phyloP scores from a whole-genome alignment of 2,888 invertebrate species.

The Parnassius orleans region DNA sequence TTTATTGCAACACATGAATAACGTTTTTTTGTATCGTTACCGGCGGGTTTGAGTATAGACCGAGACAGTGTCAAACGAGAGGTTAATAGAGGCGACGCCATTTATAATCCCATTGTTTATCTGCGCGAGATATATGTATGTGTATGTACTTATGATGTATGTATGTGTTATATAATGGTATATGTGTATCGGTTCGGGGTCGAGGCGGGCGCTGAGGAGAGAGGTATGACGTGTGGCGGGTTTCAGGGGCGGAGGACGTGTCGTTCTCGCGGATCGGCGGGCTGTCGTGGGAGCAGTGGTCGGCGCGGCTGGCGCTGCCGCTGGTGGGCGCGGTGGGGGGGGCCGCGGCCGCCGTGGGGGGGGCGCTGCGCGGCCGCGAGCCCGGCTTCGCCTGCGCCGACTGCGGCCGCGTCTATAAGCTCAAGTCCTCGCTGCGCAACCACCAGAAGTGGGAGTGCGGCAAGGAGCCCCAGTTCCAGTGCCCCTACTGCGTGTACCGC shows the following conservation, averaged over 20 bases:
- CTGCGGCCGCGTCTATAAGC: constrained; percentile 92
- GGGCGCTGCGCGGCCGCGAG: constrained; percentile 62
- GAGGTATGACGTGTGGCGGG: constrained; percentile 45
- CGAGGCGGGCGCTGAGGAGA: constrained; percentile 35
- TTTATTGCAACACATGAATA: too few species aligned
- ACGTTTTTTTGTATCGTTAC: too few species aligned
- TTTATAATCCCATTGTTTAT: constrained; percentile 32
- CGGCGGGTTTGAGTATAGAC: too few species aligned
- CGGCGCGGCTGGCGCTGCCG: constrained; percentile 87
- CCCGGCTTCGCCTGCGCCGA: constrained; percentile 88
- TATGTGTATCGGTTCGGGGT: constrained; percentile 25
- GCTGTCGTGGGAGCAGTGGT: constrained; percentile 87
- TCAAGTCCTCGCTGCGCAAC: constrained; percentile 91
- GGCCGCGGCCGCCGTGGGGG: constrained; percentile 46
- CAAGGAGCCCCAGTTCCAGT: constrained; percentile 91
- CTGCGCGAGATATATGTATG: constrained; percentile 42
- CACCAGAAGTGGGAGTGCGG: constrained; percentile 94
- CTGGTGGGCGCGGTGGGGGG: constrained; percentile 80
- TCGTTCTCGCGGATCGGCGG: constrained; percentile 86
- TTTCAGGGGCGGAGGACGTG: constrained; percentile 82
- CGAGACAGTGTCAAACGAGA: too few species aligned
- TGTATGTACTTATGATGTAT: constrained; percentile 42
- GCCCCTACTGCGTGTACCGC: constrained; percentile 90
- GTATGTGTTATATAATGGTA: constrained; percentile 5
- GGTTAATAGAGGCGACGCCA: too few species aligned